Evolutionary conservation across 2,888 invertebrate species (phyloP), one percentile per base, ranked within the genome.

Genomic region (Chymomyza fuscimana): DNA sequence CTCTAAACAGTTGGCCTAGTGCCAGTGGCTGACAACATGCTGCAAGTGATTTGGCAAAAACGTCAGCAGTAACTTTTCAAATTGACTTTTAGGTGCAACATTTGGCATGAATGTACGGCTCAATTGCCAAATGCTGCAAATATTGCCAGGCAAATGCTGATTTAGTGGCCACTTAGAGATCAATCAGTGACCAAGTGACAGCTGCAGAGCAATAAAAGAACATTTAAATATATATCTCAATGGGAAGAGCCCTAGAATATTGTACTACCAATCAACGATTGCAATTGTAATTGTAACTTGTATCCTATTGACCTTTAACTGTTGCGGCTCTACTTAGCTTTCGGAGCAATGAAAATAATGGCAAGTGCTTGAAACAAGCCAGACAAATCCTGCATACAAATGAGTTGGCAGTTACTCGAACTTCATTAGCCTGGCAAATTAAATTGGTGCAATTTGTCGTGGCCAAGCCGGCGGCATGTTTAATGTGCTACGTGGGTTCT

Each of bases 171-270:
- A 66, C 72, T 72, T 78, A 15, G 50, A 63, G 61, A 66, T 82
- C 80, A 83, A 83, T 83, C 83, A 87, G 87, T 76, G 87, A 82
- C 87, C 87, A 87, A 87, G 86, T 77, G 83, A 80, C 87, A 83
- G 87, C 80, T 86, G 82, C 87, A 82, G 67, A 74, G 79, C 40
- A 29, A 60, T 69, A 70, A 74, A 86, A 86, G 79, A 72, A 73
- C 73, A 76, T 79, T 81, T 84, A 82, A 84, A 74, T 78, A 81
- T 79, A 46, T 46, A 12, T 46, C 2, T 19, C 19, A 19, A 19
- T 68, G 67, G 50, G 62, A 58, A 68, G 19, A 40, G 40, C 10
- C 9, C 10, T 46, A 46, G 40, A 12, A 46, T 12, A 46, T 2
- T 46, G 12, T 46, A 7, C 12, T 46, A 67, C 71, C 74, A 80